Conservation (phyloP, 2,113 vertebrate species). For the Colistium nudipinnis region DNA sequence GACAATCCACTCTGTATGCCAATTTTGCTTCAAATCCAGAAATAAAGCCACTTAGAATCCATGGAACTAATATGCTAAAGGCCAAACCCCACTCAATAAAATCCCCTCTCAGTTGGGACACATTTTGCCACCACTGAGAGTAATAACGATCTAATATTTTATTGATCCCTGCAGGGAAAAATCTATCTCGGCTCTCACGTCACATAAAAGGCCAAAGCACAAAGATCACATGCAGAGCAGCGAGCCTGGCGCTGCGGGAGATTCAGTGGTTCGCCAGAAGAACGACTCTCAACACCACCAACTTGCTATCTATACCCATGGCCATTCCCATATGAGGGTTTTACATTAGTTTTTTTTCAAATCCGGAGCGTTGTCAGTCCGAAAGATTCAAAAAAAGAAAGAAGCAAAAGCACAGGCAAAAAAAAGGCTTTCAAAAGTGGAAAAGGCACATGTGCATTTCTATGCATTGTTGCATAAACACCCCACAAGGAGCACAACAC, state of each 20-base stretch:
- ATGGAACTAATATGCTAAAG: conserved; percentile 10
- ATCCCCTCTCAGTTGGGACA: conserved; percentile 17
- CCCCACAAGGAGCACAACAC: neutral
- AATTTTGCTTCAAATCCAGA: neutral
- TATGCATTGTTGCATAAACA: too few relatives aligned
- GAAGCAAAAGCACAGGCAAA: too few relatives aligned
- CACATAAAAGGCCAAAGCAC: conserved; percentile 40
- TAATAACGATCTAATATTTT: conserved; percentile 48
- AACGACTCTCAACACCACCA: conserved; percentile 4
- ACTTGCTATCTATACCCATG: too few relatives aligned
- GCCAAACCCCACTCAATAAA: conserved; percentile 1
- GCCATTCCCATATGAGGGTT: too few relatives aligned
- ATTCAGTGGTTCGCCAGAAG: conserved; percentile 21
- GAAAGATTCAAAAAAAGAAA: too few relatives aligned
- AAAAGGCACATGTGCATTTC: too few relatives aligned
- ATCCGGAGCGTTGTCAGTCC: too few relatives aligned
- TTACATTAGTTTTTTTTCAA: too few relatives aligned
- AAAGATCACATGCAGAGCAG: conserved; percentile 28
- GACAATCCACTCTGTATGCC: neutral
- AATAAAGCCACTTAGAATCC: conserved; percentile 4
- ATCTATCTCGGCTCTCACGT: neutral
- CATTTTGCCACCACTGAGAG: conserved; percentile 19
- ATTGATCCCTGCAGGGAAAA: conserved; percentile 41
- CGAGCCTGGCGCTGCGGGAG: neutral
- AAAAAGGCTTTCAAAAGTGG: too few relatives aligned